These are phyloP conservation scores for Antechinus stuartii DNA, from an alignment of 2,113 vertebrate genomes.

Conservation along the genomic window DNA sequence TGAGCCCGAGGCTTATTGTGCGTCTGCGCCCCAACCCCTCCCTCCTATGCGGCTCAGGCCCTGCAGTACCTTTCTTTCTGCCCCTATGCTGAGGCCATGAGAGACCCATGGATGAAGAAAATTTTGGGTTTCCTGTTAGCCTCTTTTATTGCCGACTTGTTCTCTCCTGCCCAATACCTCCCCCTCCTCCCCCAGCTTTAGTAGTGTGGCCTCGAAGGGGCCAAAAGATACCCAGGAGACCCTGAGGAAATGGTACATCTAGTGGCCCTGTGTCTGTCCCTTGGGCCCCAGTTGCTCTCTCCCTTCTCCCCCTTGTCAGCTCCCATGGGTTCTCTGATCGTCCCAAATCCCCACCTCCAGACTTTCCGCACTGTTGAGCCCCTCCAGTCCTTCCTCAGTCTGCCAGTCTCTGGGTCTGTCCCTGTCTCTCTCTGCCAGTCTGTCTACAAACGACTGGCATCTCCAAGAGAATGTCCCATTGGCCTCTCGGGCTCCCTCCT, in stretches of 20 bases:
- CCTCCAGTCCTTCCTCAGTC: neutral
- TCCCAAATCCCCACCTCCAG: neutral
- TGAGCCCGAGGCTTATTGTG: neutral
- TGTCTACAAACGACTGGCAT: neutral
- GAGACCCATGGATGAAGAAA: neutral
- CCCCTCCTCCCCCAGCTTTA: neutral
- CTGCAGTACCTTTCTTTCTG: neutral
- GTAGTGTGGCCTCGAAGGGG: neutral
- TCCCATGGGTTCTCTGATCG: neutral
- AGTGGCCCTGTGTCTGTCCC: neutral
- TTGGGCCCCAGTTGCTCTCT: neutral
- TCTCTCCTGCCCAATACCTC: neutral
- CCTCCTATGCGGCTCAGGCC: rapidly evolving
- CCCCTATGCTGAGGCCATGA: neutral
- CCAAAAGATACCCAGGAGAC: neutral
- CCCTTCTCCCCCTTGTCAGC: neutral
- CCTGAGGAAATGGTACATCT: neutral
- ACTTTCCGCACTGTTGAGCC: neutral
- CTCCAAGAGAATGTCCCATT: neutral
- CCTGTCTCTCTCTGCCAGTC: neutral
- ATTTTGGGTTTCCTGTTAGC: neutral
- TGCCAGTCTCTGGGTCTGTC: too few relatives aligned
- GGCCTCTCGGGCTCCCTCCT: neutral
- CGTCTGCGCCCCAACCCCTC: neutral
- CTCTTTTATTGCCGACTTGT: neutral